A percentile compares a stretch with the other conserved stretches of the same genome.
Evolutionary conservation across 2,113 vertebrate species (phyloP).

Genomic region (Phylloscopus whistleri): DNA sequence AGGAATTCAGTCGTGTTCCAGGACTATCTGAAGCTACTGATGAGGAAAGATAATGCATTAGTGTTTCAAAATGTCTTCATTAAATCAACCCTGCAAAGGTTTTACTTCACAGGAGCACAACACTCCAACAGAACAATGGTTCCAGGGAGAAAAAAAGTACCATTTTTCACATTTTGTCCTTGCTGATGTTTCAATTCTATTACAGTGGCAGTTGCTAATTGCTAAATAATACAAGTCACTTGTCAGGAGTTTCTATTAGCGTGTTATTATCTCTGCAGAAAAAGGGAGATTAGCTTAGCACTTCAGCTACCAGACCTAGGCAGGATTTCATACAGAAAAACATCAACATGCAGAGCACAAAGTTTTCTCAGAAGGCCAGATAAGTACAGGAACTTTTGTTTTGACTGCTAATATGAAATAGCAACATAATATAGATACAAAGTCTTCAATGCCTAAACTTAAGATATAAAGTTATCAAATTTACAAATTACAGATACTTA

Average conservation of each 20-base stretch:
- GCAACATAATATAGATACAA: not conserved
- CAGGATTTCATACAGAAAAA: not conserved
- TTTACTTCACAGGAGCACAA: not conserved
- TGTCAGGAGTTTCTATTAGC: slow-evolving; percentile 3
- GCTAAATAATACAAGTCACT: slow-evolving; percentile 8
- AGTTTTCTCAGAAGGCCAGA: not conserved
- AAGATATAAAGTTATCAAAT: not conserved
- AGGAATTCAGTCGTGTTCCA: not conserved
- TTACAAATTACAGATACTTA: not conserved
- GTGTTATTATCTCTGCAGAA: not conserved
- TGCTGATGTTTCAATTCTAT: slow-evolving; percentile 6
- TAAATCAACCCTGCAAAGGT: not conserved
- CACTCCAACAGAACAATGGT: not conserved
- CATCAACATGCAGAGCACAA: not conserved
- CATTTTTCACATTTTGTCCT: not conserved
- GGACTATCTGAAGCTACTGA: not conserved
- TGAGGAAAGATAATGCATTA: not conserved
- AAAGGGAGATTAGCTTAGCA: not conserved
- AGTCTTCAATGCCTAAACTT: not conserved
- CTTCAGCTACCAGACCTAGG: not conserved
- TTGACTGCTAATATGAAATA: not conserved
- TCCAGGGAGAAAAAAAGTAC: not conserved
- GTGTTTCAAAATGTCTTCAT: not conserved
- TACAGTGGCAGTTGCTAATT: slow-evolving; percentile 26
- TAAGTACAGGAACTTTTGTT: not conserved